Conservation (phyloP, 2,888 invertebrate genomes). For the Villa cingulata region DNA sequence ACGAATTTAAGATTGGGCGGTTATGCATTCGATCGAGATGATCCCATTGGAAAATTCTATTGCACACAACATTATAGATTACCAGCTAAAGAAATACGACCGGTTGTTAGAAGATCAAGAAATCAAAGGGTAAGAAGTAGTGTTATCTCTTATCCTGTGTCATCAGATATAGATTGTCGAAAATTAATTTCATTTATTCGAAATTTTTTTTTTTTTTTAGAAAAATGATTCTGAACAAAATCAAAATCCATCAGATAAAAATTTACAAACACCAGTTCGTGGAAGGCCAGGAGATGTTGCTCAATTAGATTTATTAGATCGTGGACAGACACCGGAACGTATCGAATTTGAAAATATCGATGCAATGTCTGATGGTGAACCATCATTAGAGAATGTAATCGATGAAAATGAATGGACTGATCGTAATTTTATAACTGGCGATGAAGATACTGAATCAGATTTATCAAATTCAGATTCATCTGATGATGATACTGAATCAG, state of each 20-base stretch:
- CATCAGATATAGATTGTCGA: not conserved
- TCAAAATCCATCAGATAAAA: conserved; percentile 12
- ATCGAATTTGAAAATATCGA: conserved; percentile 66
- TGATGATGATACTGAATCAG: conserved; percentile 49
- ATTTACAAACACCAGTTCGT: conserved; percentile 36
- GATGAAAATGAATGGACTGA: conserved; percentile 96
- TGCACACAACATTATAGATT: conserved; percentile 62
- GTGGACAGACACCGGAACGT: conserved; percentile 58
- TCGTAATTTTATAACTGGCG: conserved; percentile 73
- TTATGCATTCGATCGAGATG: conserved; percentile 58
- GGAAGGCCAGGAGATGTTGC: conserved; percentile 30
- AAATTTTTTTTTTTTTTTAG: not conserved
- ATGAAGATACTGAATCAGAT: conserved; percentile 56
- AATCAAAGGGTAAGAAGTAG: conserved; percentile 17
- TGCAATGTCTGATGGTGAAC: conserved; percentile 47
- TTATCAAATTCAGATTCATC: conserved; percentile 40
- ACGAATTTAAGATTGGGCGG: conserved; percentile 65
- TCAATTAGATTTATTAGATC: conserved; percentile 30
- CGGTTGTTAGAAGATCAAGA: conserved; percentile 21
- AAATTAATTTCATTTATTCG: not conserved
- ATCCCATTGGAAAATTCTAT: conserved; percentile 54
- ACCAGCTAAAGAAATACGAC: conserved; percentile 40
- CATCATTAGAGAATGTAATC: conserved; percentile 56
- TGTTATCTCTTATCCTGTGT: not conserved
- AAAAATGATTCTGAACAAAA: not conserved